Conservation (phyloP, 2,797 vertebrate species). For the Halcyon badia region DNA sequence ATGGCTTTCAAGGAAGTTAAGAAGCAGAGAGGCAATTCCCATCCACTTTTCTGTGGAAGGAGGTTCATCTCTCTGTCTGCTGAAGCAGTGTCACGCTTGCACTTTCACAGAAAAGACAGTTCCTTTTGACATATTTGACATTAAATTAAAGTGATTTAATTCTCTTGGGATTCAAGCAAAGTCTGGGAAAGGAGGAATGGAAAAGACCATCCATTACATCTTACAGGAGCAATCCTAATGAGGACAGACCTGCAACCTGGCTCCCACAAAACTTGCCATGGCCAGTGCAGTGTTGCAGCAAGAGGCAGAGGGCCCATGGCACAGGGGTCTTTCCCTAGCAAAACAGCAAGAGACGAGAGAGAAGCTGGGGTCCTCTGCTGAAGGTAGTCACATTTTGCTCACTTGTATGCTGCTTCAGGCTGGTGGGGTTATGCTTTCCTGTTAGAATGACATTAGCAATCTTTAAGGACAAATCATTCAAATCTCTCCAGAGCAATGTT, state of each 20-base stretch:
- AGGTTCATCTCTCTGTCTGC: conserved; percentile 6
- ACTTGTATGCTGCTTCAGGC: background rate
- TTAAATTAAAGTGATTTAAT: conserved; percentile 42
- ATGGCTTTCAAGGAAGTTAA: background rate
- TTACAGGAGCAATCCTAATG: background rate
- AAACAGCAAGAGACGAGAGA: background rate
- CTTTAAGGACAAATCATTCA: conserved; percentile 45
- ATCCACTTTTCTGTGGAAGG: background rate
- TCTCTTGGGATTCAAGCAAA: conserved; percentile 30
- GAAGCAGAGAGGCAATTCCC: conserved; percentile 8
- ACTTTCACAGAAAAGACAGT: conserved; percentile 1
- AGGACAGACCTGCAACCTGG: background rate
- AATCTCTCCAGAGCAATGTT: conserved; percentile 19
- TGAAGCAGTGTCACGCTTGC: background rate
- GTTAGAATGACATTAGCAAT: background rate
- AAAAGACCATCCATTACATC: background rate
- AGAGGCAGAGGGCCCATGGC: background rate
- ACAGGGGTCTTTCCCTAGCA: background rate
- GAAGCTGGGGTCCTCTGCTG: background rate
- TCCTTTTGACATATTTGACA: conserved; percentile 38
- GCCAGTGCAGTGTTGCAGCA: background rate
- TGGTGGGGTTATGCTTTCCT: background rate
- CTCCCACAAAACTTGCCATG: background rate
- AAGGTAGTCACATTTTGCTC: background rate
- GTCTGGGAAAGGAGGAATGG: background rate